Evolutionary conservation across 1,140 invertebrate genomes (phyloP).

Genomic region (Zaprionus camerounensis): DNA sequence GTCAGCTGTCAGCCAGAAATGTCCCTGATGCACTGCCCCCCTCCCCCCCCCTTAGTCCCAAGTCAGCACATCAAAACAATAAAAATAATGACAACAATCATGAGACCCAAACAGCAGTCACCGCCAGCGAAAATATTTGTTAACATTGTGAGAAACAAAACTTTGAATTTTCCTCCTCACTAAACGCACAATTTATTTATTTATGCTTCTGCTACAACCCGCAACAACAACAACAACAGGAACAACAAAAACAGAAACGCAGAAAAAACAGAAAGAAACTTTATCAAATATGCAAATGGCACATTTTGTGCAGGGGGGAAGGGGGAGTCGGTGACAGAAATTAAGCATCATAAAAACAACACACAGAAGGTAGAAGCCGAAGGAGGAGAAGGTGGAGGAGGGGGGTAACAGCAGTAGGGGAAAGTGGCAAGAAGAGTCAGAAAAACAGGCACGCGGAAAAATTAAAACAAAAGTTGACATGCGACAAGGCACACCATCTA

Average conservation of each 20-base stretch:
- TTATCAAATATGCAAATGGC: constrained; percentile 72
- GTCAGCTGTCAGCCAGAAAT: constrained; percentile 14
- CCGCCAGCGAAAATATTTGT: constrained; percentile 45
- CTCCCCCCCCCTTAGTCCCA: no score
- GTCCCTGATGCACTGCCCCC: constrained; percentile 4
- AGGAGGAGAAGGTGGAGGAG: no score
- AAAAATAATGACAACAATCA: constrained; percentile 52
- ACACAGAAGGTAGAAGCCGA: not conserved
- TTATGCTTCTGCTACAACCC: constrained; percentile 39
- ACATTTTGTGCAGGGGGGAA: constrained; percentile 5
- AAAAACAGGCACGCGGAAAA: constrained; percentile 27
- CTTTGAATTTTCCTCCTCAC: constrained; percentile 51
- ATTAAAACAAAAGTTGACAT: constrained; percentile 44
- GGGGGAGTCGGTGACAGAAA: constrained; percentile 58
- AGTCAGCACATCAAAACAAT: constrained; percentile 41
- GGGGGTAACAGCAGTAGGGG: not conserved
- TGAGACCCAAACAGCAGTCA: constrained; percentile 22
- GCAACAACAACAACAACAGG: not conserved
- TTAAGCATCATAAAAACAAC: constrained; percentile 67
- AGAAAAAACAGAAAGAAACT: constrained; percentile 20
- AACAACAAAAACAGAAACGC: constrained; percentile 1
- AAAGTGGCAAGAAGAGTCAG: not conserved
- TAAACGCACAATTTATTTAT: constrained; percentile 68
- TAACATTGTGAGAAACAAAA: constrained; percentile 42
- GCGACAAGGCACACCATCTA: constrained; percentile 44